Evolutionary conservation across 2,797 vertebrate genomes (phyloP), one percentile per base, ranked within the genome.

Genomic region (Mormyrus hasselquistii): DNA sequence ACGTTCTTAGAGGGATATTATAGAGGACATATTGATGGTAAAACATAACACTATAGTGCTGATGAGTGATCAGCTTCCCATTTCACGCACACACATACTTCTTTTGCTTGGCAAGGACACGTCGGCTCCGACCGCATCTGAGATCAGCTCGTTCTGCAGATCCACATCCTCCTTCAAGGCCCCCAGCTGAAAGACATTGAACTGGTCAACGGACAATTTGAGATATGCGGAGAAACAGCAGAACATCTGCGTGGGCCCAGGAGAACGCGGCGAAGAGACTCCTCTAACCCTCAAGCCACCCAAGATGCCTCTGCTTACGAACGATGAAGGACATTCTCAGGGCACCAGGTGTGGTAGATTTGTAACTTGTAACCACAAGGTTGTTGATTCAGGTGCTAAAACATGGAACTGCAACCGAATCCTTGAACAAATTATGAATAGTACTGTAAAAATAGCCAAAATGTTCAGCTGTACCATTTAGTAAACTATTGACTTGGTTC

Each of bases 71-170:
- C 73, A 65, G 41, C 55, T 29, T 65, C 16, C 41, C n/a, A 6
- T 73, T 73, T 73, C 62, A 69, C 25, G 3, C 62, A 38, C 12
- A 25, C 22, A 50, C 25, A 34, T 94, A 14, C 92, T 94, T 87
- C 96, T 94, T 92, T 96, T 96, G 87, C 90, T 92, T 25, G 90
- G 92, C 47, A 91, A 89, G 44, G 93, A 90, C 92, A 93, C 94
- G 55, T 91, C 93, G 65, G 94, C 93, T 87, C 91, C 91, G 89
- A 95, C 76, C 88, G 88, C 85, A n/a, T 93, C 94, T 57, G 92
- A 92, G 73, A 92, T 89, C 62, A 95, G 90, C 88, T 95, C 92
- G 88, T 90, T 94, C 89, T 95, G 93, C 89, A 94, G 89, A 62
- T 94, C 93, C 88, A 95, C 86, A 29, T 94, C 89, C 25, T 95